Evolutionary conservation across 2,797 vertebrate species (phyloP).

Genomic region (Graptemys geographica): DNA sequence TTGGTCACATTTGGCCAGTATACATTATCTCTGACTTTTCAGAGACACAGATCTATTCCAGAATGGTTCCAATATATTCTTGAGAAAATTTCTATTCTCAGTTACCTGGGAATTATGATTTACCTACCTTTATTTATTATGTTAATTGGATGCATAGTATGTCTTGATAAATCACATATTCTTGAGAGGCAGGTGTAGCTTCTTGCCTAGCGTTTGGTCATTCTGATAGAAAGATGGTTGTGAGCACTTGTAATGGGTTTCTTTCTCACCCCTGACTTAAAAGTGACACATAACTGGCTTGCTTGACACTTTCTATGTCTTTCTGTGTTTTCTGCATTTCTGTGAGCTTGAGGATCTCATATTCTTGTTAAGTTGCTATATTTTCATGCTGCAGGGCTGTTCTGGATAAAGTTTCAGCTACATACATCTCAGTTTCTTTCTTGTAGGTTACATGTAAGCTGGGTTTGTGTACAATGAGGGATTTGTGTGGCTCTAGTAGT

Average conservation of each 20-base stretch:
- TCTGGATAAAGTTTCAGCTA: constrained; percentile 37
- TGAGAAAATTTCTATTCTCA: background rate
- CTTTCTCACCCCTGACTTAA: constrained; percentile 51
- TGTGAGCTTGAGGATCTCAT: constrained; percentile 57
- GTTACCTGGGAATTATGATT: background rate
- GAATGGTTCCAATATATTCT: background rate
- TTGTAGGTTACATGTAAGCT: background rate
- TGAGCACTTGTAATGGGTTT: constrained; percentile 43
- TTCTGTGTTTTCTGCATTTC: constrained; percentile 57
- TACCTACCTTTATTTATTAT: constrained; percentile 22
- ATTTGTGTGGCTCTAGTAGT: background rate
- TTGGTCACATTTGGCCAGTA: background rate
- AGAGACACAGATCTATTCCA: background rate
- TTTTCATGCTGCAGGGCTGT: background rate
- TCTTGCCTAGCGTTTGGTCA: fast-evolving
- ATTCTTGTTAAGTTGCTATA: constrained; percentile 36
- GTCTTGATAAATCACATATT: constrained; percentile 36
- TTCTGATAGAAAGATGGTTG: constrained; percentile 34
- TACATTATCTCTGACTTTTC: background rate
- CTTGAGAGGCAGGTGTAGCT: constrained; percentile 23
- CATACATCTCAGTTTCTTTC: constrained; percentile 29
- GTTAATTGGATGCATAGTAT: constrained; percentile 40
- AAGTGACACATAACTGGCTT: constrained; percentile 9
- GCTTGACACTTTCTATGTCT: background rate
- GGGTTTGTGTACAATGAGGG: background rate